Evolutionary conservation across 2,888 invertebrate genomes (phyloP).

Genomic region (Himalopsyche japonica): DNA sequence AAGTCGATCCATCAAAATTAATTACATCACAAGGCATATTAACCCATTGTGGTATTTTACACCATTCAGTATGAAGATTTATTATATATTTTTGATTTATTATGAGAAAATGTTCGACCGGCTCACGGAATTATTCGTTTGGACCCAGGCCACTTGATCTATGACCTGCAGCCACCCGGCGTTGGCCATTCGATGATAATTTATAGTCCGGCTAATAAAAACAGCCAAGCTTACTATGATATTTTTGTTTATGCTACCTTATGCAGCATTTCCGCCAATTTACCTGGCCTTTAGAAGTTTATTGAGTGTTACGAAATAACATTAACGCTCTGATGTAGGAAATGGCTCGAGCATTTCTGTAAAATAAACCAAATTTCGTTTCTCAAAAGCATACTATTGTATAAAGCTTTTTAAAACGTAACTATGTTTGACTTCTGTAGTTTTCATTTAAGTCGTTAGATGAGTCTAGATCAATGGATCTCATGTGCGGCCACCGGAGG

Average conservation of each 20-base stretch:
- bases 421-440: too few species aligned
- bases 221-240: neutral
- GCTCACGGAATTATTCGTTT: conserved; percentile 3
- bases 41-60: neutral
- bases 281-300: neutral
- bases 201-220: conserved; percentile 24
- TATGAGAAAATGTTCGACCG: neutral
- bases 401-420: too few species aligned
- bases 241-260: conserved; percentile 22
- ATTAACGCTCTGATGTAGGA: too few species aligned
- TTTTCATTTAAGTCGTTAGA: too few species aligned
- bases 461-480: too few species aligned
- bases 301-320: neutral
- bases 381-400: too few species aligned
- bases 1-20: neutral
- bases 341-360: too few species aligned
- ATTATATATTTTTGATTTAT: too few species aligned
- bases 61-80: neutral
- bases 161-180: conserved; percentile 4
- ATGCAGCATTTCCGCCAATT: neutral
- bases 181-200: conserved; percentile 16
- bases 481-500: too few species aligned
- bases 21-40: neutral
- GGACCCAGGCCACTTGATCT: neutral
- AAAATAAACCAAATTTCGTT: too few species aligned